These are phyloP conservation scores for Incurvaria masculella DNA, from an alignment of 2,888 invertebrate species.

Conservation along the genomic window DNA sequence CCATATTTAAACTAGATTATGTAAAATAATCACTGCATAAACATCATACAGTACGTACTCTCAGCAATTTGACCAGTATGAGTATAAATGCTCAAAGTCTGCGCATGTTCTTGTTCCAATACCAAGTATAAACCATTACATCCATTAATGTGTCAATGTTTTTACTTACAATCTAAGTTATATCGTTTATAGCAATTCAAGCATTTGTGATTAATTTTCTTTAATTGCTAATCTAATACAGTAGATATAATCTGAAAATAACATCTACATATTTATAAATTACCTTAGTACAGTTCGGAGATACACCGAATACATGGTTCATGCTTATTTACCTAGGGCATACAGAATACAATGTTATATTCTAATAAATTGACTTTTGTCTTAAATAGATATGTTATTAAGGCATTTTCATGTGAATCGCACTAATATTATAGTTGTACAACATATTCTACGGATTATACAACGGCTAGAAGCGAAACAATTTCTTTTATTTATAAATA, in stretches of 20 bases:
- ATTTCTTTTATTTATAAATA: neutral
- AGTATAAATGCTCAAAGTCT: too few species aligned
- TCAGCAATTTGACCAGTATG: too few species aligned
- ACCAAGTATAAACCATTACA: constrained; percentile 52
- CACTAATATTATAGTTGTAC: constrained; percentile 26
- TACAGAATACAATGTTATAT: neutral
- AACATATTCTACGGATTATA: constrained; percentile 33
- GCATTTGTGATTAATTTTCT: neutral
- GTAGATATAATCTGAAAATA: neutral
- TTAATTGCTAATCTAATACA: neutral
- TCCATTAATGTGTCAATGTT: constrained; percentile 46
- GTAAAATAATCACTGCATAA: too few species aligned
- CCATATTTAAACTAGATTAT: neutral
- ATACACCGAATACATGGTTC: neutral
- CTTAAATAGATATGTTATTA: constrained; percentile 47
- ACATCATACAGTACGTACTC: too few species aligned
- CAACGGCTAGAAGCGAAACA: constrained; percentile 51
- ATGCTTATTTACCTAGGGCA: too few species aligned
- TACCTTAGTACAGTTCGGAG: neutral
- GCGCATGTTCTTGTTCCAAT: too few species aligned
- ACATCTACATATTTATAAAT: neutral
- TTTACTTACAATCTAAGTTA: constrained; percentile 47
- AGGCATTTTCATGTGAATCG: constrained; percentile 53
- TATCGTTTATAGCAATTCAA: neutral
- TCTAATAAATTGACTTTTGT: constrained; percentile 39